Evolutionary conservation across 2,888 invertebrate species (phyloP), one percentile per base, ranked within the genome.

Genomic region (Podabrus alpinus): DNA sequence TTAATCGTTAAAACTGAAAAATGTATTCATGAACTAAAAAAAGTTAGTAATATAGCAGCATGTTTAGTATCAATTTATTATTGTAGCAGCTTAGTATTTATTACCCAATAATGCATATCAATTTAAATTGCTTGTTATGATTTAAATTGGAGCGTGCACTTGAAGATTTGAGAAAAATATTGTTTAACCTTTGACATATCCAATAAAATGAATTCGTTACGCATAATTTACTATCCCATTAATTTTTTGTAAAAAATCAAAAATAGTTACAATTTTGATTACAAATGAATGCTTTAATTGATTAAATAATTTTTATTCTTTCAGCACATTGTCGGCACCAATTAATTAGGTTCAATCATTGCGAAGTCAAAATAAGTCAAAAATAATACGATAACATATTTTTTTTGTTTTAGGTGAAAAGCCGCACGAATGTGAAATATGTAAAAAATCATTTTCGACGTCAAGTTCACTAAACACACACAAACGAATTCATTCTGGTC

Each of bases 401-500:
- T 71, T 72, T 25, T 78, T 75, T 79, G 79, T 85, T 87, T 9
- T 86, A 95, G 96, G 96, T 80, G 97, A 97, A 89, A 96, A 97
- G 85, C 97, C 97, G 10, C 96, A 97, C 87, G 94, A 95, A 3
- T 97, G 97, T 85, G 94, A 95, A 90, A 94, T 95, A 59, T 97
- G 97, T 88, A 95, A 94, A 83, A 97, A 97, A 88, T 96, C 96
- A 9, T 97, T 97, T 89, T 95, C 95, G 79, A 97, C 97, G 70
- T 96, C 96, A 16, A 95, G 95, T 84, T 96, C 96, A 71, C 90
- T 97, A 76, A 97, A 97, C 88, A 97, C 97, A 11, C 97, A 97
- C 87, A 91, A 95, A 80, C 90, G 97, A 79, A 97, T 97, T 85
- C 97, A 97, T 88, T 94, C 95, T 19, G 97, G 97, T 15, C 95